Percentiles rank a stretch among this genome's conserved stretches.
phyloP scores from a whole-genome alignment of 1,140 invertebrate species.

The Drosophila obscura region DNA sequence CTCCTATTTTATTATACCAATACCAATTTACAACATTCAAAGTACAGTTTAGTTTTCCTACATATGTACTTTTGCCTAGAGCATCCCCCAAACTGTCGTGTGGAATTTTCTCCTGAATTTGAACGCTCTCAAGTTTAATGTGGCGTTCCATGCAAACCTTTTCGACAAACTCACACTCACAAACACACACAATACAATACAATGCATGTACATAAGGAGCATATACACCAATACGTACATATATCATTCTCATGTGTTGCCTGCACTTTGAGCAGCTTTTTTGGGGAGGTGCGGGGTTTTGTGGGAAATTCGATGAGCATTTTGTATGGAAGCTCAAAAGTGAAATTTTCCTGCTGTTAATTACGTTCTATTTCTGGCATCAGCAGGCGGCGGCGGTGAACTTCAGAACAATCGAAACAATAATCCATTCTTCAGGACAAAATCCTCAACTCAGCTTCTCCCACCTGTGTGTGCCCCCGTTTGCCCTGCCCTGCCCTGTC shows the following conservation, averaged over 20 bases:
- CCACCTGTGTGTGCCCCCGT: too few relatives aligned
- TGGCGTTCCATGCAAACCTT: too few relatives aligned
- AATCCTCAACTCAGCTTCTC: neutral
- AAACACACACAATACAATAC: neutral
- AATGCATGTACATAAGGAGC: neutral
- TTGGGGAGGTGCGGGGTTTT: slow-evolving; percentile 1
- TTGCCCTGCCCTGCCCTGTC: too few relatives aligned
- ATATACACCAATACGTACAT: too few relatives aligned
- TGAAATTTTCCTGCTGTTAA: slow-evolving; percentile 55
- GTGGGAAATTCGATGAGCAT: too few relatives aligned
- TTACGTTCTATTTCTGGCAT: slow-evolving; percentile 52
- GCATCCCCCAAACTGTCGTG: too few relatives aligned
- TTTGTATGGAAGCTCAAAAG: slow-evolving; percentile 51
- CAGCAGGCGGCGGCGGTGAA: slow-evolving; percentile 14
- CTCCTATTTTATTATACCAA: too few relatives aligned
- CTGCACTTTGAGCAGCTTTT: slow-evolving; percentile 28
- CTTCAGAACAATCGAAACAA: slow-evolving; percentile 20
- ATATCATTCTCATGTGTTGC: neutral
- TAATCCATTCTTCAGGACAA: slow-evolving; percentile 1
- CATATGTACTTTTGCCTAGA: too few relatives aligned
- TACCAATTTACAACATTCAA: too few relatives aligned
- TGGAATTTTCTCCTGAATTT: too few relatives aligned
- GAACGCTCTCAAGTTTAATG: too few relatives aligned
- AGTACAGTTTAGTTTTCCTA: too few relatives aligned
- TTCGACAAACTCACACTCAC: neutral